Evolutionary conservation across 2,888 invertebrate species (phyloP), one percentile per base, ranked within the genome.

Genomic region (Platycheirus albimanus): DNA sequence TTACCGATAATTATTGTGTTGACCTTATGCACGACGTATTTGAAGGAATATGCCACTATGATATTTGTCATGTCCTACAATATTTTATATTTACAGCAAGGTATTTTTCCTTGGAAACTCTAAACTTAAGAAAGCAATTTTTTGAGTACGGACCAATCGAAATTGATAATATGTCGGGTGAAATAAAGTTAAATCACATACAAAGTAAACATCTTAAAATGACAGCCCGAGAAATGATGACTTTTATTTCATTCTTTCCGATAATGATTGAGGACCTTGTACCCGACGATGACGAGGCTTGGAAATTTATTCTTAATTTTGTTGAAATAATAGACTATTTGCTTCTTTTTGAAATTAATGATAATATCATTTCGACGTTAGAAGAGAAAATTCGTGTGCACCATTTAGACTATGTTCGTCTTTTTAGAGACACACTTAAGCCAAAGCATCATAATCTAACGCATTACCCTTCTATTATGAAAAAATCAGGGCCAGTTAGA

Each of bases 201-300:
- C 8, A 19, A 28, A 64, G 67, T n/a, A 77, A 47, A 11, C 69
- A 54, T 33, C 51, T 86, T 17, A 11, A 84, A 69, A 76, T 79
- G 75, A 86, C 87, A 19, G 87, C 86, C 1, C 74, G 86, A 30
- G 85, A 88, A 84, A 87, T 87, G 86, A 85, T 86, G 70, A 80
- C 85, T n/a, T 87, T 87, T 72, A 33, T 80, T 20, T 19, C 38
- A 17, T 85, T 84, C 77, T 83, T 87, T 72, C 81, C 85, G 5
- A 19, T 87, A 2, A 85, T 87, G 63, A 67, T 87, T 24, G 87
- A 86, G 0, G 86, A 88, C 64, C 24, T 87, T 0, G 63, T 41
- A 17, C 61, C 17, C 38, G 5, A 38, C 15, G 83, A 86, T 69
- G 86, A 87, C 51, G 51, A 58, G 2, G 85, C 86, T n/a, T 87